Percentiles rank a stretch among this genome's conserved stretches.
These are phyloP conservation scores for Diadophis punctatus DNA, from an alignment of 2,113 vertebrate genomes.

Conservation along the genomic window DNA sequence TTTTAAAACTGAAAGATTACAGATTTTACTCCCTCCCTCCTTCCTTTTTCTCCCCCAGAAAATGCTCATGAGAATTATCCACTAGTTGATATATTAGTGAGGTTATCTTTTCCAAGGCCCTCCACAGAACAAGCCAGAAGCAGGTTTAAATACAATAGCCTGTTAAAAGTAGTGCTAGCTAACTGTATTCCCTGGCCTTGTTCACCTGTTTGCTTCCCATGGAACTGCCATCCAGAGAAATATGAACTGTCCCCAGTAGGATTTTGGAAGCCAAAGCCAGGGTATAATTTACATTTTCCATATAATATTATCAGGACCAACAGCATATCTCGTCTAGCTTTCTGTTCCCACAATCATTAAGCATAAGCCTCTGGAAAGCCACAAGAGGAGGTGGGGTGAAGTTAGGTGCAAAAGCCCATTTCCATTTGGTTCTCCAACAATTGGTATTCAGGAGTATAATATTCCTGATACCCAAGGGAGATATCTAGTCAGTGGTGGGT, in stretches of 20 bases:
- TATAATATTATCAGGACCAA: not conserved
- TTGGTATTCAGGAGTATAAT: not conserved
- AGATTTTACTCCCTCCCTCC: not conserved
- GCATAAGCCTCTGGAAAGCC: not conserved
- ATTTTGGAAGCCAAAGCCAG: not conserved
- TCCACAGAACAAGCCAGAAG: not conserved
- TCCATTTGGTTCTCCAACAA: not conserved
- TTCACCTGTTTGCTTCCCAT: not conserved
- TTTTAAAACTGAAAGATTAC: not conserved
- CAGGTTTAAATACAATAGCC: not conserved
- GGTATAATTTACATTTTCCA: not conserved
- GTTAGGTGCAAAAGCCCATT: not conserved
- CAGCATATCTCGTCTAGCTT: not conserved
- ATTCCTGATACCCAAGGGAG: not conserved
- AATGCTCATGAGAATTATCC: slow-evolving; percentile 9
- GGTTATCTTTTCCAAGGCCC: not conserved
- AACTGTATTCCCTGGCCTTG: not conserved
- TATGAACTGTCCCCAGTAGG: not conserved
- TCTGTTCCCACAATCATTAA: not conserved
- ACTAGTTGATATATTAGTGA: not conserved
- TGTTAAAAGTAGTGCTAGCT: not conserved
- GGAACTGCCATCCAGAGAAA: not conserved
- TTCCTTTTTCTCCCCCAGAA: not conserved
- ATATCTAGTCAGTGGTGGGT: too few species aligned
- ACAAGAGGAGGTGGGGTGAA: not conserved